Base-by-base conservation (phyloP, 2,888 invertebrate genomes). In the Sarcophaga subvicina region DNA sequence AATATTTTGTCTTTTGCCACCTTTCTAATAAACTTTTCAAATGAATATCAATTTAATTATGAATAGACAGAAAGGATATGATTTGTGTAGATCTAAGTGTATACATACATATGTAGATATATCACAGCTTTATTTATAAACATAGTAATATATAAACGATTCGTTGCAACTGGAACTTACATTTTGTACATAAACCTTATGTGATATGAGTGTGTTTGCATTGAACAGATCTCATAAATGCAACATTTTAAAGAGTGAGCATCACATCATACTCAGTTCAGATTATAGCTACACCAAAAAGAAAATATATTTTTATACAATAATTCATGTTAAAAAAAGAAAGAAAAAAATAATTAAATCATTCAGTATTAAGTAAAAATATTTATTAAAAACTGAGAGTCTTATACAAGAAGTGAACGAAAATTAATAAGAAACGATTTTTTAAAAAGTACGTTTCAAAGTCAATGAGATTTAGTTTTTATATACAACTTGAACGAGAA, bases 361-460 rank as follows among this genome's bases (percentile, higher is more conserved):
- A 54, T 54, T 14, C 54, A 17, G 17, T 54, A 2, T 54, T 54
- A 54, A 54, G 54, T 14, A 54, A 54, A 54, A 54, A 12, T 17
- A 54, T 54, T 14, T 54, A 54, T 47, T 25, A 66, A 72, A 66
- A 6, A 10, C 20, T 10, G 12, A 47, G 66, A 37, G 62, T 49
- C 11, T 20, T 80, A 37, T 49, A 27, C 37, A 37, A 47, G 49
- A 17, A 62, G 17, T 14, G 45, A 66, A 22, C 17, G 22, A 27
- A 63, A 72, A 37, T 54, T 37, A 54, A 25, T 49, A 22, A 45
- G 59, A 69, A 72, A 20, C 3, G 17, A 78, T 75, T 84, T 54
- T 86, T 84, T 69, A 76, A 87, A 78, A 82, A 71, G 76, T 79
- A 79, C 71, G 62, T 59, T 76, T 63, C 63, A 60, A 81, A 76